Percentiles rank a stretch among this genome's conserved stretches.
phyloP scores from a whole-genome alignment of 2,113 vertebrate genomes.

The Alligator mississippiensis region DNA sequence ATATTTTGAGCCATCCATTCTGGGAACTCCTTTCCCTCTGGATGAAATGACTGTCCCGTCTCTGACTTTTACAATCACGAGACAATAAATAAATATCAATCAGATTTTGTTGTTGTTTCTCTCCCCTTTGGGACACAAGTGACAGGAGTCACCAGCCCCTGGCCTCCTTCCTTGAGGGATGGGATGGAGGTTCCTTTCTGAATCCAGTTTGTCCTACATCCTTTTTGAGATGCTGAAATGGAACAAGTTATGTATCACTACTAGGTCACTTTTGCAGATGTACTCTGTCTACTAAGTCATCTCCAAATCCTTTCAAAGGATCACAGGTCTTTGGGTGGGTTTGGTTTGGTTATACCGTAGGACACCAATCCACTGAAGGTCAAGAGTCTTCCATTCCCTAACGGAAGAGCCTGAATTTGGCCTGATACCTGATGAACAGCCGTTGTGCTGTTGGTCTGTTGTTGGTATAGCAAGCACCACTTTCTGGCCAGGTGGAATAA shows the following conservation, averaged over 20 bases:
- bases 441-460: neutral
- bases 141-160: neutral
- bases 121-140: slow-evolving; percentile 35
- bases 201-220: neutral
- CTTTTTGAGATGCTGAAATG: neutral
- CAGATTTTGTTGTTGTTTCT: slow-evolving; percentile 43
- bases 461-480: neutral
- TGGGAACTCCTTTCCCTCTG: slow-evolving; percentile 8
- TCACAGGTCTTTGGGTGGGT: neutral
- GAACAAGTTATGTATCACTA: neutral
- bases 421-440: neutral
- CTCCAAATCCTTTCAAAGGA: neutral
- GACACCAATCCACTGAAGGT: neutral
- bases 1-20: neutral
- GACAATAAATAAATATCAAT: slow-evolving; percentile 48
- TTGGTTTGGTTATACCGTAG: neutral
- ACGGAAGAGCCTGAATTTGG: neutral
- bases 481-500: neutral
- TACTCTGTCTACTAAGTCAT: neutral
- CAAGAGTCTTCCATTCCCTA: neutral
- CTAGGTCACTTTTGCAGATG: neutral
- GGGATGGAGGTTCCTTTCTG: neutral
- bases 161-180: slow-evolving; percentile 20
- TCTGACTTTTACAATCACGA: slow-evolving; percentile 37
- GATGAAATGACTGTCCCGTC: neutral